Base-by-base conservation (phyloP, 2,113 vertebrate genomes). In the Oreotrochilus melanogaster region DNA sequence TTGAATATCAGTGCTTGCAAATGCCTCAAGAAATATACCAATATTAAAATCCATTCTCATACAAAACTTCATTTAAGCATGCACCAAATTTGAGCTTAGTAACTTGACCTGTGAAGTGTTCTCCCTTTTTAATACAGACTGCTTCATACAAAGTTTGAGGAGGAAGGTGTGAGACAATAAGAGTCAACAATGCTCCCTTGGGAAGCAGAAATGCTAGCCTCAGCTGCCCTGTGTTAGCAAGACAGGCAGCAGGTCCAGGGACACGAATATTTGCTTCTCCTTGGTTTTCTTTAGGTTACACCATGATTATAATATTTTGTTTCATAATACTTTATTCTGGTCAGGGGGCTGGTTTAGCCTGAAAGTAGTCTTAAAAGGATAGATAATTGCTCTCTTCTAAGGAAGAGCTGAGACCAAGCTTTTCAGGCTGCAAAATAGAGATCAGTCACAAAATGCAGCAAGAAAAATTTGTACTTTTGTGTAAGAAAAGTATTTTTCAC, bases 231-330 rank as follows among this genome's bases (percentile, higher is more conserved):
- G 18, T 28, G 1, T 78, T 69, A 47, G 28, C 50, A 39, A 42
- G 43, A 31, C 7, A 22, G 33, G 10, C 30, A 24, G 37, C 18
- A 61, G 10, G 12, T 60, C 17, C 37, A 37, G 4, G 42, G 7
- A 10, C 2, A 4, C 23, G 11, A 70, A 43, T 65, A 33, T 69
- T 76, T 10, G 5, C 10, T 54, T 82, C 43, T 62, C 2, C 18
- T 45, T 39, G 17, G 5, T 12, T 65, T 70, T 47, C 31, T 48
- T 57, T n/a, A 30, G 10, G 28, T 22, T 79, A 8, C 3, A 48
- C 16, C 13, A 1, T 1, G 8, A 6, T 21, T 16, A 25, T 28
- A 7, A 5, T 13, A 4, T 50, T 53, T 37, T 11, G 6, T 33
- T 78, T 43, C 24, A 25, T 12, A 9, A 39, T 62, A 9, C 21